Evolutionary conservation across 2,113 vertebrate genomes (phyloP).

Genomic region (Cacatua alba): DNA sequence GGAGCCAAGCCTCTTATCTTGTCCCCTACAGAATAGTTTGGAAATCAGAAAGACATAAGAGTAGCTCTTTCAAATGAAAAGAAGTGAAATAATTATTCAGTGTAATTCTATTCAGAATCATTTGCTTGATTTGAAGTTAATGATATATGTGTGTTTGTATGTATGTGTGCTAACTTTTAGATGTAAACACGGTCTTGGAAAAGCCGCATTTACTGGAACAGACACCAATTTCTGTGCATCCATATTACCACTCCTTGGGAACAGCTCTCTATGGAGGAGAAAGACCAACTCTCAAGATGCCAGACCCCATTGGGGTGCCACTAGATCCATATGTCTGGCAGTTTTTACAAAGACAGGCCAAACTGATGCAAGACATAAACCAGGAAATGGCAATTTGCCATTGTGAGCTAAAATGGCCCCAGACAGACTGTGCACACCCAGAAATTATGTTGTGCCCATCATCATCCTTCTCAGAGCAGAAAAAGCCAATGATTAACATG

Average conservation of each 20-base stretch:
- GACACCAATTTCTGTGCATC: constrained; percentile 76
- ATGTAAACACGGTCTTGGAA: constrained; percentile 40
- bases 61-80: not conserved
- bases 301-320: constrained; percentile 68
- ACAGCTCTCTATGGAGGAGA: constrained; percentile 83
- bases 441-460: constrained; percentile 74
- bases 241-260: constrained; percentile 81
- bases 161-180: not conserved
- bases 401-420: constrained; percentile 77
- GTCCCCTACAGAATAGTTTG: not conserved
- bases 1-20: not conserved
- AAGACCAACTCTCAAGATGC: constrained; percentile 77
- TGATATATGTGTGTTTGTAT: not conserved
- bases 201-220: constrained; percentile 74
- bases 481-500: constrained; percentile 23
- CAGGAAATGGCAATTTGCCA: constrained; percentile 70
- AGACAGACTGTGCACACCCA: constrained; percentile 12
- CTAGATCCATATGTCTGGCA: constrained; percentile 74
- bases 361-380: constrained; percentile 62
- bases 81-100: not conserved
- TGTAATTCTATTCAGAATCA: not conserved
- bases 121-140: not conserved
- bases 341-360: constrained; percentile 71
- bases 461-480: constrained; percentile 63
- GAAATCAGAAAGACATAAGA: not conserved